Evolutionary conservation across 2,113 vertebrate species (phyloP).

Genomic region (Anarrhichthys ocellatus): DNA sequence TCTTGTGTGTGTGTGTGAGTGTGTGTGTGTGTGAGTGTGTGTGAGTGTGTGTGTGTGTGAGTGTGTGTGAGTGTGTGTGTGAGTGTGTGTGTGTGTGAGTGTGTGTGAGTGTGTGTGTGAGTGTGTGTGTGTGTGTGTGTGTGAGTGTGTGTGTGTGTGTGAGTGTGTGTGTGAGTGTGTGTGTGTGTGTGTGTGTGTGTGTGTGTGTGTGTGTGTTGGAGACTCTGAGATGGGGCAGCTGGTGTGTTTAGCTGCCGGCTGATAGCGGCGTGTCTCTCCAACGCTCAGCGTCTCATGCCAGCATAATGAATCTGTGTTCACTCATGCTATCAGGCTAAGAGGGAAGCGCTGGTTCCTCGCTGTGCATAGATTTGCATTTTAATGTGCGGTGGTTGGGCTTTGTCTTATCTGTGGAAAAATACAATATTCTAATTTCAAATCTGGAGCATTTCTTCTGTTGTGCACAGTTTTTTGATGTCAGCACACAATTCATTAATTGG

Average conservation of each 20-base stretch:
- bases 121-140: no score
- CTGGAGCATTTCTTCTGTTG: no score
- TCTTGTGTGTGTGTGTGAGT: no score
- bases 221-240: slow-evolving; percentile 29
- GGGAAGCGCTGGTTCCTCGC: slow-evolving; percentile 24
- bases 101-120: no score
- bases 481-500: no score
- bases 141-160: no score
- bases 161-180: no score
- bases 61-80: not conserved
- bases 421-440: not conserved
- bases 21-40: no score
- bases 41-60: slow-evolving; percentile 1
- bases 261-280: slow-evolving; percentile 58
- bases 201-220: slow-evolving; percentile 11
- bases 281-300: slow-evolving; percentile 37
- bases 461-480: no score
- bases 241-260: slow-evolving; percentile 67
- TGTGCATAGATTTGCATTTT: slow-evolving; percentile 52
- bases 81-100: no score
- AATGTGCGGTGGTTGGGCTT: slow-evolving; percentile 23
- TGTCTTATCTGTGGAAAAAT: slow-evolving; percentile 37
- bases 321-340: slow-evolving; percentile 36
- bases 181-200: not conserved
- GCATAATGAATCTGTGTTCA: slow-evolving; percentile 58